Evolutionary conservation across 1,140 invertebrate genomes (phyloP).

Genomic region (Proales similis): DNA sequence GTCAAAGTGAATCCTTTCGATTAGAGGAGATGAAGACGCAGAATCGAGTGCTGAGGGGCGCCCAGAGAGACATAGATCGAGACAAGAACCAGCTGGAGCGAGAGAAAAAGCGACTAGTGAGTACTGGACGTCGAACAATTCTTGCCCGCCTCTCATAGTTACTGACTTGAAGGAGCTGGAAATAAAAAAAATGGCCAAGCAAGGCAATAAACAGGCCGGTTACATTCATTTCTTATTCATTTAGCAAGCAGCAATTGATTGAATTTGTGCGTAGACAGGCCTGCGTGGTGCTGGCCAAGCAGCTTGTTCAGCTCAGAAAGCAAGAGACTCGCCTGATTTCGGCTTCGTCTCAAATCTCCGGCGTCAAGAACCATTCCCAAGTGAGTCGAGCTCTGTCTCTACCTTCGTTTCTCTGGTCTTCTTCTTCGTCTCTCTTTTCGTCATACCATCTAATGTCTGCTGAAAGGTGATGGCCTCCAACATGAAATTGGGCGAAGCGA

Average conservation of each 20-base stretch:
- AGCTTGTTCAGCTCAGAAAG: conserved; percentile 74
- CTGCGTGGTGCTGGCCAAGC: conserved; percentile 74
- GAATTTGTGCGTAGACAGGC: conserved; percentile 41
- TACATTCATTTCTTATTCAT: not conserved
- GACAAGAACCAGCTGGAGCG: conserved; percentile 69
- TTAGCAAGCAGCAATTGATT: not conserved
- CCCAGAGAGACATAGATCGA: conserved; percentile 71
- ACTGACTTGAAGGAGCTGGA: conserved; percentile 64
- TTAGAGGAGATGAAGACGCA: conserved; percentile 75
- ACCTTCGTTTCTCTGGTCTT: not conserved
- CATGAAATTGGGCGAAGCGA: conserved; percentile 71
- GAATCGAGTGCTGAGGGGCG: conserved; percentile 69
- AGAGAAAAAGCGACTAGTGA: conserved; percentile 79
- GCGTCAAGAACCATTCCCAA: conserved; percentile 71
- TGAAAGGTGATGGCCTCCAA: conserved; percentile 71
- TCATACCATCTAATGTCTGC: conserved; percentile 10
- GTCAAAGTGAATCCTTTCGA: conserved; percentile 33
- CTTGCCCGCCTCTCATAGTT: conserved; percentile 38
- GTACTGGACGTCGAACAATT: conserved; percentile 38
- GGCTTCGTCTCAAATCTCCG: conserved; percentile 65
- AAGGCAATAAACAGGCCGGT: conserved; percentile 71
- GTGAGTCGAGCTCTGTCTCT: conserved; percentile 42
- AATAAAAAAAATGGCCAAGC: conserved; percentile 77
- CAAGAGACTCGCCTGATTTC: conserved; percentile 73
- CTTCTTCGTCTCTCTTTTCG: not conserved